Percentiles rank a stretch among this genome's conserved stretches.
These are phyloP conservation scores for Lithophane semibrunnea DNA, from an alignment of 2,888 invertebrate genomes.

Conservation along the genomic window DNA sequence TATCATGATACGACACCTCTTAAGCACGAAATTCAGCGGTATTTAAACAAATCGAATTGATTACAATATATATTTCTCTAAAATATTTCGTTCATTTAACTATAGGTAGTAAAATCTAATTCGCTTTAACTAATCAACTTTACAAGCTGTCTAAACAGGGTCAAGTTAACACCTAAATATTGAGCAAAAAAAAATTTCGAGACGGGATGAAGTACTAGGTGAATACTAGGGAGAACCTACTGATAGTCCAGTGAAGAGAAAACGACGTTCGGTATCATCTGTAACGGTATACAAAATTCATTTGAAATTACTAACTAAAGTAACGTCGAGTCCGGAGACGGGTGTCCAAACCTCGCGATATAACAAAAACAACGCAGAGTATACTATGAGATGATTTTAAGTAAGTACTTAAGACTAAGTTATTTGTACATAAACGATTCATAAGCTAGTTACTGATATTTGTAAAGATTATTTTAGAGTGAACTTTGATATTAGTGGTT, in stretches of 20 bases:
- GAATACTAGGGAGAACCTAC: constrained; percentile 49
- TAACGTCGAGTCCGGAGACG: constrained; percentile 53
- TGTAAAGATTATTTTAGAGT: constrained; percentile 58
- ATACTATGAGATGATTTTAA: constrained; percentile 65
- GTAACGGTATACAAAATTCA: constrained; percentile 62
- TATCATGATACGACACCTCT: constrained; percentile 49
- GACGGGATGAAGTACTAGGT: constrained; percentile 48
- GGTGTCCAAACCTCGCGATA: constrained; percentile 50
- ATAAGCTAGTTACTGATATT: constrained; percentile 69
- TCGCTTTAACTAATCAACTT: constrained; percentile 55
- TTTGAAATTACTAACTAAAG: constrained; percentile 57
- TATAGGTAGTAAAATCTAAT: constrained; percentile 52
- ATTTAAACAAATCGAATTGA: constrained; percentile 35
- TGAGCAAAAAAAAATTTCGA: constrained; percentile 70
- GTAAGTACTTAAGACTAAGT: constrained; percentile 69
- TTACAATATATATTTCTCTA: constrained; percentile 60
- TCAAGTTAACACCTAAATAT: constrained; percentile 57
- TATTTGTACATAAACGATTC: constrained; percentile 70
- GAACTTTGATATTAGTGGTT: constrained; percentile 54
- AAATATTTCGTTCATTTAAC: constrained; percentile 63
- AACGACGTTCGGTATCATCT: constrained; percentile 67
- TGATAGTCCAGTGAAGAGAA: constrained; percentile 70
- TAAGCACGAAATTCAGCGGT: constrained; percentile 51
- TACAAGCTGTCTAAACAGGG: constrained; percentile 50
- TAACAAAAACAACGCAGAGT: constrained; percentile 64